A percentile compares a stretch with the other conserved stretches of the same genome.
These are phyloP conservation scores for Xestia sexstrigata DNA, from an alignment of 2,888 invertebrate genomes.

Conservation along the genomic window DNA sequence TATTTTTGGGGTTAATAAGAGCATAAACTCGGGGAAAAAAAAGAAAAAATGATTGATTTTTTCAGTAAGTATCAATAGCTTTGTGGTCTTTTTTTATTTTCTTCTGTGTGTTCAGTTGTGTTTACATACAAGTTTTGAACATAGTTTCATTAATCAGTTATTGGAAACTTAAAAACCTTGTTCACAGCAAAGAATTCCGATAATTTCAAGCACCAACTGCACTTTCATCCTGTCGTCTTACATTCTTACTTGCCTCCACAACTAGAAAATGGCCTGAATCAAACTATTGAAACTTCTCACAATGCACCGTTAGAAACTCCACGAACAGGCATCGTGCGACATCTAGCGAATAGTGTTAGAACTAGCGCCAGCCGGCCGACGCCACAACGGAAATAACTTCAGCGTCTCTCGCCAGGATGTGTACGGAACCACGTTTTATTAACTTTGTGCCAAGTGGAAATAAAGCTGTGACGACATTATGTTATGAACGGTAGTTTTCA, in stretches of 20 bases:
- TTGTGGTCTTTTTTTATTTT: background rate
- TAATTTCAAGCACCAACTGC: background rate
- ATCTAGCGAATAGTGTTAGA: slow-evolving; percentile 56
- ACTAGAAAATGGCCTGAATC: slow-evolving; percentile 7
- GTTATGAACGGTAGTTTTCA: slow-evolving; percentile 10
- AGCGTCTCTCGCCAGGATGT: slow-evolving; percentile 54
- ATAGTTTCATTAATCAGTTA: background rate
- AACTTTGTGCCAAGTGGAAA: slow-evolving; percentile 42
- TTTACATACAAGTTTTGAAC: background rate
- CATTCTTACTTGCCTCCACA: background rate
- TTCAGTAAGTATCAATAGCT: background rate
- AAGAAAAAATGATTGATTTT: background rate
- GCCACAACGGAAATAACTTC: slow-evolving; percentile 60
- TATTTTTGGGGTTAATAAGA: background rate
- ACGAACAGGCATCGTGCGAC: slow-evolving; percentile 40
- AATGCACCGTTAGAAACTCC: background rate
- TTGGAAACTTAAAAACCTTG: background rate
- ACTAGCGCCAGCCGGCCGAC: slow-evolving; percentile 37
- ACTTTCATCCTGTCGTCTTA: background rate
- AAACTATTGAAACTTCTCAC: slow-evolving; percentile 6
- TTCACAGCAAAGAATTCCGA: background rate
- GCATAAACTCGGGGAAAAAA: background rate
- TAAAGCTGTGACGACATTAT: slow-evolving; percentile 10
- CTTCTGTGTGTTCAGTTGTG: background rate
- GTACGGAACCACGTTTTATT: slow-evolving; percentile 38